Conservation (phyloP, 23 tunicate species). For the Styela clava region DNA sequence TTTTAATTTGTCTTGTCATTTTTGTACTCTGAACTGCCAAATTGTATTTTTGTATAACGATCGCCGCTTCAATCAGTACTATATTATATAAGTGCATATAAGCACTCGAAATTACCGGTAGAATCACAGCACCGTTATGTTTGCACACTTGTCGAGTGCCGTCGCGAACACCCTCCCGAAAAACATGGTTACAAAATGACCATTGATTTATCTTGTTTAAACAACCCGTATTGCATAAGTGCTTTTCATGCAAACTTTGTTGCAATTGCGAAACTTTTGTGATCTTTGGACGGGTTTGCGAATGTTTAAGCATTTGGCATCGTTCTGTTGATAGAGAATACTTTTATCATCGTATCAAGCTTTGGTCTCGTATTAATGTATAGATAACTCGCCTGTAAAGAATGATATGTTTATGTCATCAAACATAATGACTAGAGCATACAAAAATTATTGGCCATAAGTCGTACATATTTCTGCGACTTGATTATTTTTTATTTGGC, state of each 20-base stretch:
- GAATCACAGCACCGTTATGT: neutral
- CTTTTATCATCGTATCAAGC: too few relatives aligned
- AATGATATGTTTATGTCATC: too few relatives aligned
- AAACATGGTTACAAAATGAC: neutral
- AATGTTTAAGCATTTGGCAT: too few relatives aligned
- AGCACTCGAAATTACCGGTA: neutral
- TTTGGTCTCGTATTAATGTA: too few relatives aligned
- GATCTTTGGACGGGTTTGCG: neutral
- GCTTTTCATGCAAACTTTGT: neutral
- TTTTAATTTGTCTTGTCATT: neutral
- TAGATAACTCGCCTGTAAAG: too few relatives aligned
- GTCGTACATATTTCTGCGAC: too few relatives aligned
- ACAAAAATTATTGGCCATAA: too few relatives aligned
- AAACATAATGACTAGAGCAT: too few relatives aligned
- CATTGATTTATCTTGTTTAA: neutral
- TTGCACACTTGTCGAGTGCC: neutral
- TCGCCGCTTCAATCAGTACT: neutral
- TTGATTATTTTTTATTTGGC: too few relatives aligned
- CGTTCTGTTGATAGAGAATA: too few relatives aligned
- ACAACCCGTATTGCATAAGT: neutral
- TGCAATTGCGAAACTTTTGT: neutral
- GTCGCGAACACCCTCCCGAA: neutral
- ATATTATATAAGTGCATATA: neutral
- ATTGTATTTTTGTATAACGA: neutral
- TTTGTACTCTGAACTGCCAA: neutral